Conservation (phyloP, 2,113 vertebrate genomes). For the Onychorhynchus coronatus region DNA sequence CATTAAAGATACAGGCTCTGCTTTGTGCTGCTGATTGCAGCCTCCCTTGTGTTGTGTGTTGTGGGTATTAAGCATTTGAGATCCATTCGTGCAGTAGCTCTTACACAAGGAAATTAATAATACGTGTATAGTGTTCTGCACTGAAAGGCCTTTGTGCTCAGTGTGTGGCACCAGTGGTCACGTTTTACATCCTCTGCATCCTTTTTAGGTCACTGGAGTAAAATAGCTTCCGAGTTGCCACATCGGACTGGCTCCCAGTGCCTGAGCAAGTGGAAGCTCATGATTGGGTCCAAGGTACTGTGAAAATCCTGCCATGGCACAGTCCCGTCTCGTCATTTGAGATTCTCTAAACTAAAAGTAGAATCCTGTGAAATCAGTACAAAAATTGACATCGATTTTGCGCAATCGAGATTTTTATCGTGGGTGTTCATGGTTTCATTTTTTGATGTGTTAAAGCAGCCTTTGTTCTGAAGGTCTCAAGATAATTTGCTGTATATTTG, state of each 20-base stretch:
- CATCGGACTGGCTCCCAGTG: slow-evolving; percentile 84
- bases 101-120: neutral
- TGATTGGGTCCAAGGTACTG: slow-evolving; percentile 65
- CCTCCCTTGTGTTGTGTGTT: neutral
- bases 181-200: neutral
- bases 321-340: neutral
- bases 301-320: neutral
- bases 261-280: slow-evolving; percentile 81
- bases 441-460: neutral
- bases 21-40: neutral
- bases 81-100: neutral
- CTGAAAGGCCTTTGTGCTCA: neutral
- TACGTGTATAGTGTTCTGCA: neutral
- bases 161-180: neutral
- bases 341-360: neutral
- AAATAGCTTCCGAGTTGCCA: slow-evolving; percentile 85
- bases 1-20: neutral
- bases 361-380: neutral
- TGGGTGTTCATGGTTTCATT: neutral
- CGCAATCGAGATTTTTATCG: neutral
- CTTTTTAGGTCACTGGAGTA: slow-evolving; percentile 85
- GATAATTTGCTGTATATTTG: neutral
- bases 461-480: neutral
- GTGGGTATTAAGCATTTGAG: neutral
- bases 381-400: neutral